Percentiles rank a stretch among this genome's conserved stretches.
phyloP scores from a whole-genome alignment of 2,797 vertebrate species.

The Halcyon leucocephala region DNA sequence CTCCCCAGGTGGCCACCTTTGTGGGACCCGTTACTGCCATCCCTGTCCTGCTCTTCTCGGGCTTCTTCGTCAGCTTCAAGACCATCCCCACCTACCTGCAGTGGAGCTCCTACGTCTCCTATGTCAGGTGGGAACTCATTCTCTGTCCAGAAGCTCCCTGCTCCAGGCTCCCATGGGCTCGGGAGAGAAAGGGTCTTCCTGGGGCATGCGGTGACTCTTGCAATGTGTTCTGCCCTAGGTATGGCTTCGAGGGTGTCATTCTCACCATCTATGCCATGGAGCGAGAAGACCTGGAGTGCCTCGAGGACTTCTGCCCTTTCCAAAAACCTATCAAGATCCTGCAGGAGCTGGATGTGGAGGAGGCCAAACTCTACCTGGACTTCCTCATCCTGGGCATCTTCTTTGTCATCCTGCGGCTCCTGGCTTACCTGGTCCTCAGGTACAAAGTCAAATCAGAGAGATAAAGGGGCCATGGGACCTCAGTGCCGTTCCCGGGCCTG shows the following conservation, averaged over 20 bases:
- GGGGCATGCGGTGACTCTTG: fast-evolving
- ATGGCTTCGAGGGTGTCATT: constrained; percentile 97
- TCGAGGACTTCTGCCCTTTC: constrained; percentile 88
- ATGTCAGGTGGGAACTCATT: constrained; percentile 86
- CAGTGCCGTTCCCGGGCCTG: neutral
- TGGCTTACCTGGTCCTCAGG: constrained; percentile 95
- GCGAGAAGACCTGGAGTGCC: constrained; percentile 90
- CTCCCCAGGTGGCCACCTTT: constrained; percentile 92
- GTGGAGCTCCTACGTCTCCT: constrained; percentile 98
- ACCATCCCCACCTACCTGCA: constrained; percentile 98
- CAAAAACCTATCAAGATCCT: constrained; percentile 92
- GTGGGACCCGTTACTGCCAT: constrained; percentile 96
- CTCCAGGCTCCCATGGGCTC: neutral
- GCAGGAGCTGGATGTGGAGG: constrained; percentile 92
- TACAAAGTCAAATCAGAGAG: constrained; percentile 97
- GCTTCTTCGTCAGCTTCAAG: constrained; percentile 99
- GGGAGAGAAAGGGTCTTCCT: neutral
- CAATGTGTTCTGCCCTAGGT: constrained; percentile 78
- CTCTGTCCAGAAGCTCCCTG: neutral
- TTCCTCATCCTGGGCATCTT: constrained; percentile 95
- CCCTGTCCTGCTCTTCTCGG: constrained; percentile 96
- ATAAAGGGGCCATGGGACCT: constrained; percentile 72
- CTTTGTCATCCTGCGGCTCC: constrained; percentile 90
- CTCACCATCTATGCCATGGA: constrained; percentile 98
- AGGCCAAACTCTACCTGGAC: constrained; percentile 96